phyloP scores from a whole-genome alignment of 2,797 vertebrate species.

The Florisuga fusca region DNA sequence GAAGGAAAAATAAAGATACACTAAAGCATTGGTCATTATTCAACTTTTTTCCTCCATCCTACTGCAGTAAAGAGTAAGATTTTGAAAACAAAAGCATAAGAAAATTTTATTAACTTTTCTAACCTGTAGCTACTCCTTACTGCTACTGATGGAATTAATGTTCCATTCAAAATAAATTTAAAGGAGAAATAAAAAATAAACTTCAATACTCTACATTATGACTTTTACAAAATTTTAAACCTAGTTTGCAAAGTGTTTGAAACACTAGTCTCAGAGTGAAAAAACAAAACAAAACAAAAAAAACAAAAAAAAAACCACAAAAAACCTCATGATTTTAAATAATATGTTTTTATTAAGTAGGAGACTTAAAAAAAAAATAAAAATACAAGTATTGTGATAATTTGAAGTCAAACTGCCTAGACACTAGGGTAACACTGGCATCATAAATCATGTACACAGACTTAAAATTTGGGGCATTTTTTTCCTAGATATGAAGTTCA shows the following conservation, averaged over 20 bases:
- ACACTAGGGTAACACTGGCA: background rate
- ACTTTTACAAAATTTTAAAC: background rate
- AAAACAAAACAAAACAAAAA: background rate
- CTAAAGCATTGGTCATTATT: background rate
- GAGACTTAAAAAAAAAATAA: background rate
- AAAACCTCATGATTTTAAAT: background rate
- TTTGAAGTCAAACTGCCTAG: background rate
- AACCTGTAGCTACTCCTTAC: background rate
- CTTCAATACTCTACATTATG: background rate
- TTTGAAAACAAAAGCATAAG: background rate
- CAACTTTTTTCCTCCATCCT: background rate
- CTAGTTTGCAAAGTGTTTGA: background rate
- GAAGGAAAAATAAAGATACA: background rate
- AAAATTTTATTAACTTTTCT: background rate
- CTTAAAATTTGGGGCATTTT: background rate
- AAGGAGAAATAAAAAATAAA: background rate
- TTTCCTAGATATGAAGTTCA: background rate
- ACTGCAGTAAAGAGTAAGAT: background rate
- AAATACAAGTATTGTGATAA: background rate
- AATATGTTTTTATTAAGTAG: background rate
- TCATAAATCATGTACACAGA: background rate
- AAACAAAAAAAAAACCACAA: background rate
- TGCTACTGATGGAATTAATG: background rate
- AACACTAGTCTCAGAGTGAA: background rate
- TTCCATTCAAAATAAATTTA: background rate